Evolutionary conservation across 1,140 invertebrate genomes (phyloP).

Genomic region (Adoxophyes honmai): DNA sequence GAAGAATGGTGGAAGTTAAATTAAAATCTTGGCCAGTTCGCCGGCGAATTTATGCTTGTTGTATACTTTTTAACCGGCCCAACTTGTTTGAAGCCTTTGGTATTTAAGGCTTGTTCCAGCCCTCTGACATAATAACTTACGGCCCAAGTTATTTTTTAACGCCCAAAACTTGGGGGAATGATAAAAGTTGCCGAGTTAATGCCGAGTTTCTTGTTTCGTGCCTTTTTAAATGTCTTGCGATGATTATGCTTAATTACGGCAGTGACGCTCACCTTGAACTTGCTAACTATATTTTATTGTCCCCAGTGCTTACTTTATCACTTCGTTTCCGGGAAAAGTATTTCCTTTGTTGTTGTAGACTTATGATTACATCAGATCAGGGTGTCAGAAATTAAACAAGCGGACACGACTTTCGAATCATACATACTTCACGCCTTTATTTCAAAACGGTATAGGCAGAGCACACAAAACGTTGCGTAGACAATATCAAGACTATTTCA

Average conservation of each 20-base stretch:
- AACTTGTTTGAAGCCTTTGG: conserved; percentile 16
- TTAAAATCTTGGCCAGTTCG: conserved; percentile 50
- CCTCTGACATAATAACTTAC: conserved; percentile 23
- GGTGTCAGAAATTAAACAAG: too few relatives aligned
- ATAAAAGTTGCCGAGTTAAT: conserved; percentile 8
- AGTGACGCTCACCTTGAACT: conserved; percentile 7
- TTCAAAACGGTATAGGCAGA: too few relatives aligned
- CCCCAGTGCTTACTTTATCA: neutral
- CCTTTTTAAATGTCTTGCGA: conserved; percentile 11
- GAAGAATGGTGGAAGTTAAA: conserved; percentile 64
- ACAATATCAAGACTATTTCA: too few relatives aligned
- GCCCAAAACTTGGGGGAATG: conserved; percentile 11
- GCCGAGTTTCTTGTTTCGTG: conserved; percentile 14
- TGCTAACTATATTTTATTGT: conserved; percentile 7
- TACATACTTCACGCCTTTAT: too few relatives aligned
- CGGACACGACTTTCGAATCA: too few relatives aligned
- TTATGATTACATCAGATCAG: too few relatives aligned
- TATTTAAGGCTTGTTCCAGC: conserved; percentile 18
- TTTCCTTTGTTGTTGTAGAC: too few relatives aligned
- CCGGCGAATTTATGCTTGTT: conserved; percentile 45
- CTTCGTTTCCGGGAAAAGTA: too few relatives aligned
- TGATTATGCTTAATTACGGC: conserved; percentile 11
- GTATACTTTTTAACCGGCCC: conserved; percentile 31
- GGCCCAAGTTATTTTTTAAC: conserved; percentile 9
- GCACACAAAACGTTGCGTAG: too few relatives aligned